Percentiles rank a stretch among this genome's conserved stretches.
Evolutionary conservation across 2,888 invertebrate genomes (phyloP).

Genomic region (Thera obeliscata): DNA sequence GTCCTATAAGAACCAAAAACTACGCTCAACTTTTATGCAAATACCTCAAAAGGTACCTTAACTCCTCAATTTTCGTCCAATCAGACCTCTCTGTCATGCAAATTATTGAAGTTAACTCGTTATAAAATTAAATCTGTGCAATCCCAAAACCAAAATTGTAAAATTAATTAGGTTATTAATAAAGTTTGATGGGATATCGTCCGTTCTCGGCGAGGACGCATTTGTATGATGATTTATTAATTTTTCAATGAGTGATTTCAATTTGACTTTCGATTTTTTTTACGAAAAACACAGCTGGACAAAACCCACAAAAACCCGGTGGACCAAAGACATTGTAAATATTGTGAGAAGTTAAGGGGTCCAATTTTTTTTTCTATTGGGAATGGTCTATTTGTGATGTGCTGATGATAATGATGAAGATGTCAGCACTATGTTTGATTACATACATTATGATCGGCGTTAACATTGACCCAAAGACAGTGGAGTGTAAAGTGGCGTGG

Average conservation of each 20-base stretch:
- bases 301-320: no score
- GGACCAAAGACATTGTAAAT: no score
- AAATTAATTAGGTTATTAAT: slow-evolving; percentile 32
- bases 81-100: slow-evolving; percentile 28
- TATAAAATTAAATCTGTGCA: slow-evolving; percentile 31
- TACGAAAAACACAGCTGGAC: neutral
- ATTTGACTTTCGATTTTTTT: neutral
- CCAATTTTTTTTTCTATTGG: no score
- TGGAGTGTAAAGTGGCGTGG: slow-evolving; percentile 26
- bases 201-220: slow-evolving; percentile 11
- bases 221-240: slow-evolving; percentile 6
- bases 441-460: slow-evolving; percentile 15
- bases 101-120: slow-evolving; percentile 37
- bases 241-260: slow-evolving; percentile 1
- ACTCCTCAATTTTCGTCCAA: slow-evolving; percentile 22
- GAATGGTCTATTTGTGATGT: no score
- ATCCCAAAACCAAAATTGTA: slow-evolving; percentile 21
- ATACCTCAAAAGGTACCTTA: slow-evolving; percentile 10
- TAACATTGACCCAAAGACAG: slow-evolving; percentile 43
- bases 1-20: neutral
- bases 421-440: neutral
- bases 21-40: slow-evolving; percentile 17
- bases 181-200: slow-evolving; percentile 33
- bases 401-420: neutral
- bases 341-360: no score